Conservation (phyloP, 1,140 invertebrate genomes). For the Paraescarpia echinospica region DNA sequence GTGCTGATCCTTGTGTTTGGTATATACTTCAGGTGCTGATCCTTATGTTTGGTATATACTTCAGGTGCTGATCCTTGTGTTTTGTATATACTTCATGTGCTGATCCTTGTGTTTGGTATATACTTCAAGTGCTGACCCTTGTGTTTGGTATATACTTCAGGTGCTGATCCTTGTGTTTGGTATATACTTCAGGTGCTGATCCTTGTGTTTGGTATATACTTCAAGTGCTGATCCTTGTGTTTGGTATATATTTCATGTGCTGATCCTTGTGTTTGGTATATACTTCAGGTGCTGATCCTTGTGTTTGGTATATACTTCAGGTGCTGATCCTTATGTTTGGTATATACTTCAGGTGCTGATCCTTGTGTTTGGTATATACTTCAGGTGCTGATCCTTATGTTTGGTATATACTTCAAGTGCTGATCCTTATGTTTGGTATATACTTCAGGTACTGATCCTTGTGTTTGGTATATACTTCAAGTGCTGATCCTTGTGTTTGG, state of each 20-base stretch:
- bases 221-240: slow-evolving; percentile 98
- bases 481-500: slow-evolving; percentile 99
- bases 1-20: background rate
- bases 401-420: background rate
- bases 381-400: background rate
- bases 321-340: background rate
- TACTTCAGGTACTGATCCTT: background rate
- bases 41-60: background rate
- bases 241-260: slow-evolving; percentile 70
- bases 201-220: slow-evolving; percentile 8
- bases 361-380: slow-evolving; percentile 99
- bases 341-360: slow-evolving; percentile 85
- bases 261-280: background rate
- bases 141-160: background rate
- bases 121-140: background rate
- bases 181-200: background rate
- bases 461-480: slow-evolving; percentile 62
- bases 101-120: slow-evolving; percentile 99
- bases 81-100: slow-evolving; percentile 70
- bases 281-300: background rate
- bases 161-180: background rate
- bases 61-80: background rate
- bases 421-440: background rate
- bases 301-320: background rate
- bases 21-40: background rate